A percentile compares a stretch with the other conserved stretches of the same genome.
Evolutionary conservation across 2,888 invertebrate species (phyloP).

Genomic region (Tribolium freemani): DNA sequence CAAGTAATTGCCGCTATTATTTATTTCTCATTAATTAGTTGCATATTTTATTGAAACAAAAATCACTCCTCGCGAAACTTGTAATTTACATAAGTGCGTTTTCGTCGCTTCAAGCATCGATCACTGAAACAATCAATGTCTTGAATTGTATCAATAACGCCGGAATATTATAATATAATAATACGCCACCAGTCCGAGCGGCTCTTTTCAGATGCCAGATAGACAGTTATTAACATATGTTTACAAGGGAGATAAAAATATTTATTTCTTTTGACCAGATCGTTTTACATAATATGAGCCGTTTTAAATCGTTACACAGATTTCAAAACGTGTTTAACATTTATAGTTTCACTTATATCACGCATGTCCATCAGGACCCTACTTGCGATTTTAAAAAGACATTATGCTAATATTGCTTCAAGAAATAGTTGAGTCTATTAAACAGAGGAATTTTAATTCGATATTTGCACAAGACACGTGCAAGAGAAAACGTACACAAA

Average conservation of each 20-base stretch:
- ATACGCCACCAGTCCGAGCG: conserved; percentile 31
- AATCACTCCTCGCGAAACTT: conserved; percentile 20
- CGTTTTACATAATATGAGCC: conserved; percentile 42
- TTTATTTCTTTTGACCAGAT: conserved; percentile 41
- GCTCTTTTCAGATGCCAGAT: conserved; percentile 43
- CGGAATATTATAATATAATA: conserved; percentile 26
- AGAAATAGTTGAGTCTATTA: background rate
- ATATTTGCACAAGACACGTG: background rate
- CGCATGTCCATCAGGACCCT: conserved; percentile 14
- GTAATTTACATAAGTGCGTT: conserved; percentile 38
- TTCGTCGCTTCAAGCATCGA: conserved; percentile 27
- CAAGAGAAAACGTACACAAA: background rate
- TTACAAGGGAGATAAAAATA: conserved; percentile 45
- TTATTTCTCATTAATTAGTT: conserved; percentile 43
- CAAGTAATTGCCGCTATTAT: conserved; percentile 45
- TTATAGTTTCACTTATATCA: conserved; percentile 33
- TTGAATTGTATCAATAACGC: conserved; percentile 22
- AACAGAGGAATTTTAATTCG: background rate
- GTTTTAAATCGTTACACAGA: conserved; percentile 29
- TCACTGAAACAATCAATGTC: conserved; percentile 3
- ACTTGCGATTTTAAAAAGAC: conserved; percentile 11
- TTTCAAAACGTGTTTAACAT: conserved; percentile 32
- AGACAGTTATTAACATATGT: conserved; percentile 46
- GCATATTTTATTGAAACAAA: conserved; percentile 32
- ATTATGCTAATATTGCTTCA: background rate